Percentiles rank a stretch among this genome's conserved stretches.
Conservation (phyloP, 1,140 invertebrate species). For the Adelges cooleyi region DNA sequence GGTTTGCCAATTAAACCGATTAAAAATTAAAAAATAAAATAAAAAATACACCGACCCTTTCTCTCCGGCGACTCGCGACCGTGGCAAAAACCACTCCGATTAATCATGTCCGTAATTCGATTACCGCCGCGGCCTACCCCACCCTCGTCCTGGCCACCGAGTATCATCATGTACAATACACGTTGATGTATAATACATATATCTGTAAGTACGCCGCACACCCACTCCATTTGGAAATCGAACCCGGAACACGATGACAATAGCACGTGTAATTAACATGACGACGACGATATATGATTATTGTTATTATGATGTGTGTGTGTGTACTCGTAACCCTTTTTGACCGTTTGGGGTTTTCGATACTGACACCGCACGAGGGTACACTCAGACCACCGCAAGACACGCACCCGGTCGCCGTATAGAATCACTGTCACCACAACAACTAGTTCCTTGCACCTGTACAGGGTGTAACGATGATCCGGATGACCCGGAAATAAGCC, state of each 20-base stretch:
- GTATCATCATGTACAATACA: too few species aligned
- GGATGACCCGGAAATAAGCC: constrained; percentile 16
- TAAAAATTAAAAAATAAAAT: constrained; percentile 22
- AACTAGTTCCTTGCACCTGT: constrained; percentile 14
- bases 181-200: too few species aligned
- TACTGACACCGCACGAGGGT: too few species aligned
- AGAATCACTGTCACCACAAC: background rate
- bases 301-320: background rate
- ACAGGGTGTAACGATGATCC: background rate
- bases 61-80: background rate
- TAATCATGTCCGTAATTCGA: constrained; percentile 7
- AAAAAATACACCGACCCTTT: background rate
- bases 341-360: background rate
- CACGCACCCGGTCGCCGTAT: background rate
- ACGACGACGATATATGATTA: too few species aligned
- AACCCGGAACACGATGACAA: constrained; percentile 4
- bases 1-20: constrained; percentile 26
- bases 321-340: background rate
- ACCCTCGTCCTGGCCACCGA: too few species aligned
- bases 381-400: too few species aligned
- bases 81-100: background rate
- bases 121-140: background rate
- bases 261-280: constrained; percentile 7
- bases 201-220: background rate
- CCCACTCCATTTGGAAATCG: constrained; percentile 10